phyloP scores from a whole-genome alignment of 2,797 vertebrate genomes.

The Premnoplex brunnescens region DNA sequence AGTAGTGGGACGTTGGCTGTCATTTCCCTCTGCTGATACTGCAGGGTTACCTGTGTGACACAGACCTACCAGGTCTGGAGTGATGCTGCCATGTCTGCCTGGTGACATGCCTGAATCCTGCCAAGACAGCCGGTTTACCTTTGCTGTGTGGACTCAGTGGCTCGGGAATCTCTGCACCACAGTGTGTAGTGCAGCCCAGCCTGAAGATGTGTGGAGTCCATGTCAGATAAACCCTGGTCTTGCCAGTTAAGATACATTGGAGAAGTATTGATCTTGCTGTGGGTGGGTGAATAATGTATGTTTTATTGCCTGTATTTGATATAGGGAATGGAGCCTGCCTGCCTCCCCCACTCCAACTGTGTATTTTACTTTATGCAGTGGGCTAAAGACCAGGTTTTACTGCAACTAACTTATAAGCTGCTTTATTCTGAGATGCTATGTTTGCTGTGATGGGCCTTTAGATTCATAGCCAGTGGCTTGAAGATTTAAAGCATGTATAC shows the following conservation, averaged over 20 bases:
- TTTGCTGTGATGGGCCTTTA: conserved; percentile 22
- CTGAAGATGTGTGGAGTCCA: fast-evolving
- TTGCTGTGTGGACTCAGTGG: background rate
- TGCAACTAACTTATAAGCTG: background rate
- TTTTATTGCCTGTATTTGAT: conserved; percentile 11
- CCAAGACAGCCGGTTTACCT: fast-evolving
- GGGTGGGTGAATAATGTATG: background rate
- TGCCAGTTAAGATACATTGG: background rate
- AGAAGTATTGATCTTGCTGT: background rate
- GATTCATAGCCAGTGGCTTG: background rate
- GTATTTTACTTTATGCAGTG: background rate
- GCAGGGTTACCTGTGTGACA: fast-evolving
- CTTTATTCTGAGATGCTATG: background rate
- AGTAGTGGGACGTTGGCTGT: background rate
- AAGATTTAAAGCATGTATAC: background rate
- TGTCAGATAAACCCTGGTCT: background rate
- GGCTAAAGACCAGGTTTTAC: conserved; percentile 34
- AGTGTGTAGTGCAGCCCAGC: background rate
- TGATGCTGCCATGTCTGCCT: fast-evolving
- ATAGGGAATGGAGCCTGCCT: background rate
- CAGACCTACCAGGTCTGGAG: background rate
- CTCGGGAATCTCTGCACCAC: fast-evolving
- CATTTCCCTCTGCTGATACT: background rate
- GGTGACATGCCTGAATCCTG: background rate
- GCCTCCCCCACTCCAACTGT: background rate